A percentile compares a stretch with the other conserved stretches of the same genome.
These are phyloP conservation scores for Caenorhabditis remanei DNA, from an alignment of 1,140 invertebrate species.

Conservation along the genomic window DNA sequence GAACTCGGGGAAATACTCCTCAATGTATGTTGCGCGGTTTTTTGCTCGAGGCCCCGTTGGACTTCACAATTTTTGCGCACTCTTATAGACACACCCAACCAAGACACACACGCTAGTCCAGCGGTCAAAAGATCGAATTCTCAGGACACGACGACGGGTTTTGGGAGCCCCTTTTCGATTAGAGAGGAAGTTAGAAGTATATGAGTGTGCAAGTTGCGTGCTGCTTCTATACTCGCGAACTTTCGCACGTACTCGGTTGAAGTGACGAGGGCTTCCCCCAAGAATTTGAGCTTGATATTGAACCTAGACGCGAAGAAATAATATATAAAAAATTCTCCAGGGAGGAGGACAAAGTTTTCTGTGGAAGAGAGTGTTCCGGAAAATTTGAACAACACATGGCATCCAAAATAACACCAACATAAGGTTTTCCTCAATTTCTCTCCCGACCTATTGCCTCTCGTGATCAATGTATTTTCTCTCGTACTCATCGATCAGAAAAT, in stretches of 20 bases:
- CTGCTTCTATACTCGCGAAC: not conserved
- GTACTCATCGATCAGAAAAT: conserved; percentile 44
- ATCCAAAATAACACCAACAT: not conserved
- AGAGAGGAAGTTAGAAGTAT: conserved; percentile 27
- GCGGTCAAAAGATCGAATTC: conserved; percentile 50
- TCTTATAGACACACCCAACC: conserved; percentile 35
- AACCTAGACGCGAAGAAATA: not conserved
- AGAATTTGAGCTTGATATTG: not conserved
- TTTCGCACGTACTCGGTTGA: conserved; percentile 8
- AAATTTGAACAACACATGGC: conserved; percentile 23
- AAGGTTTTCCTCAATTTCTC: not conserved
- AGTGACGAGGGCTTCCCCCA: conserved; percentile 40
- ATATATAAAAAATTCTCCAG: not conserved
- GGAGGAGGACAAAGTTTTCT: conserved; percentile 3
- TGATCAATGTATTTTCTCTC: conserved; percentile 46
- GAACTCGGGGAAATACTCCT: not conserved
- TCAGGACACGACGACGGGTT: not conserved
- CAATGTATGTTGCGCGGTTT: conserved; percentile 35
- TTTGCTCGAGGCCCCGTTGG: conserved; percentile 28
- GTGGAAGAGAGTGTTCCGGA: not conserved
- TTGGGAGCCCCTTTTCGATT: conserved; percentile 5
- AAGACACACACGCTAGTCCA: not conserved
- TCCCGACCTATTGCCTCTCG: not conserved
- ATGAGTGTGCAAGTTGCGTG: conserved; percentile 29
- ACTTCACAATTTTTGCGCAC: conserved; percentile 13